A percentile compares a stretch with the other conserved stretches of the same genome.
Conservation (phyloP, 1,140 invertebrate genomes). For the Trachelipus rathkii region DNA sequence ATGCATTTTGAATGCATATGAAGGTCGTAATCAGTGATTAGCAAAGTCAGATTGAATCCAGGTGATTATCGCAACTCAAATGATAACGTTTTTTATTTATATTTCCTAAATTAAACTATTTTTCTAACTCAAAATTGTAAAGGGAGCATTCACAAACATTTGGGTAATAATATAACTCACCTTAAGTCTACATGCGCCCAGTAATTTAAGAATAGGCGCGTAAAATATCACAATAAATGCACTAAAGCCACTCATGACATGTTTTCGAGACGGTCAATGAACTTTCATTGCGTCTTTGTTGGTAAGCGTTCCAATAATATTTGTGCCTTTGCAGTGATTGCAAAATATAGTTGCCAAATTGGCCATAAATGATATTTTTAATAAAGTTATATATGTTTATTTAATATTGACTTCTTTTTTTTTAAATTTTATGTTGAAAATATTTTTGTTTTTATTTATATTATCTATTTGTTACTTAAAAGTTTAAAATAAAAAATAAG, state of each 20-base stretch:
- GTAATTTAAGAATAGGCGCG: slow-evolving; percentile 41
- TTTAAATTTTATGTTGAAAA: no score
- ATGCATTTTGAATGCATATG: slow-evolving; percentile 27
- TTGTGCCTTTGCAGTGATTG: slow-evolving; percentile 9
- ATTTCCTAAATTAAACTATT: no score
- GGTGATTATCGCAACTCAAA: slow-evolving; percentile 12
- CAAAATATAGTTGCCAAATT: slow-evolving; percentile 10
- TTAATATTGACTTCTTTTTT: no score
- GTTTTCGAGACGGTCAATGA: slow-evolving; percentile 45
- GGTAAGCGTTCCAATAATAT: slow-evolving; percentile 37
- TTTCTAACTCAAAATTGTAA: no score
- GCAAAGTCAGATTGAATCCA: neutral
- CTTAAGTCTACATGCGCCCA: slow-evolving; percentile 44
- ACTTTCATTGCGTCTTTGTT: slow-evolving; percentile 43
- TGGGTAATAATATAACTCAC: slow-evolving; percentile 25
- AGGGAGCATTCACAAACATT: neutral
- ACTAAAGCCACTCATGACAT: slow-evolving; percentile 44
- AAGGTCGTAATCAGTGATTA: neutral
- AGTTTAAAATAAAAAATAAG: no score
- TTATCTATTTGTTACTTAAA: no score
- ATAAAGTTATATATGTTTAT: no score
- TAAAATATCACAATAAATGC: slow-evolving; percentile 40
- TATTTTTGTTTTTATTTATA: no score
- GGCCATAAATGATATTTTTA: neutral
- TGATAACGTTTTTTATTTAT: no score